phyloP scores from a whole-genome alignment of 2,113 vertebrate genomes.

The Charina bottae region DNA sequence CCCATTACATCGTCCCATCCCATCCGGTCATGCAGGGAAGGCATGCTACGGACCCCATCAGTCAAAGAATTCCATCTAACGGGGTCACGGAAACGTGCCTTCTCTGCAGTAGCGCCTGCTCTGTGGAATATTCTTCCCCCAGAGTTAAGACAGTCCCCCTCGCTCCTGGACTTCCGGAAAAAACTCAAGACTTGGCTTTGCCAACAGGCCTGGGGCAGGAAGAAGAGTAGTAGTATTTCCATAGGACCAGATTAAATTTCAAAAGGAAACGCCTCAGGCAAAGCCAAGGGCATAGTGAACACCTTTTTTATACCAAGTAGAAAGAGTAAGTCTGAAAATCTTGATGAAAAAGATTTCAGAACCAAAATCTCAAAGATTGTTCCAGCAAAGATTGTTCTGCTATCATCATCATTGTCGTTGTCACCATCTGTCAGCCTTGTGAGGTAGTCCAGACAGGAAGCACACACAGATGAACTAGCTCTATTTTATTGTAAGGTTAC shows the following conservation, averaged over 20 bases:
- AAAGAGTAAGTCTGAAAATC: background rate
- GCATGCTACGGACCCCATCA: too few species aligned
- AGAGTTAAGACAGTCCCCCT: too few species aligned
- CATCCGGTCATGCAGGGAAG: too few species aligned
- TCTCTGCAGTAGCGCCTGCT: too few species aligned
- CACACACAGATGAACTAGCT: background rate
- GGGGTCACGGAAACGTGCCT: too few species aligned
- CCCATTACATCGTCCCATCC: too few species aligned
- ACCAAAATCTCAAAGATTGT: background rate
- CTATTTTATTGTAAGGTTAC: background rate
- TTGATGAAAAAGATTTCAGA: background rate
- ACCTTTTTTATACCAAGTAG: background rate
- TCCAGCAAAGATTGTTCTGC: background rate
- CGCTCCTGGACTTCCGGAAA: too few species aligned
- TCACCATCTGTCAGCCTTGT: background rate
- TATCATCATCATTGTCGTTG: background rate
- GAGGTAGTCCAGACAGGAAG: background rate
- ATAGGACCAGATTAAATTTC: background rate
- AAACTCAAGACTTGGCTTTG: too few species aligned
- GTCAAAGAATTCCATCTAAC: too few species aligned
- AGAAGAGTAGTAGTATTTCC: background rate
- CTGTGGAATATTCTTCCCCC: too few species aligned
- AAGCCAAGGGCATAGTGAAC: background rate
- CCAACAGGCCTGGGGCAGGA: too few species aligned
- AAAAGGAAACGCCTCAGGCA: background rate